Conservation (phyloP, 23 tunicate genomes). For the Halocynthia aurantium region DNA sequence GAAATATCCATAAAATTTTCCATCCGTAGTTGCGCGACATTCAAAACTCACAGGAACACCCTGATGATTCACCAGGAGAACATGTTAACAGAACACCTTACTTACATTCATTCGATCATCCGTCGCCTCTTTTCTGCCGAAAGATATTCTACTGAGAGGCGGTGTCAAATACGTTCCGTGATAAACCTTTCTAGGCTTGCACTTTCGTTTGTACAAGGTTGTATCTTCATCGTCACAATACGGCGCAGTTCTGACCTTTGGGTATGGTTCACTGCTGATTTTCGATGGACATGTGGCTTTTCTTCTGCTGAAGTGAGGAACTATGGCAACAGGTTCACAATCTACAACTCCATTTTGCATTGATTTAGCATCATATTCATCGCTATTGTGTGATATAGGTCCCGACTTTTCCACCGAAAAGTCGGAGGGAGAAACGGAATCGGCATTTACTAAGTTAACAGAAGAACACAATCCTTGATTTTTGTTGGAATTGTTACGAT, state of each 20-base stretch:
- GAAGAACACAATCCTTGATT: too few relatives aligned
- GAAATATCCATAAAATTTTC: too few relatives aligned
- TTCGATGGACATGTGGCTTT: slow-evolving; percentile 55
- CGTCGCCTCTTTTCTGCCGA: background rate
- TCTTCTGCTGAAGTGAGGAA: slow-evolving; percentile 30
- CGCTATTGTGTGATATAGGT: too few relatives aligned
- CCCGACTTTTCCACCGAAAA: too few relatives aligned
- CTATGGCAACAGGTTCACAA: background rate
- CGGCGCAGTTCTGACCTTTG: background rate
- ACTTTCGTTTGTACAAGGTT: background rate
- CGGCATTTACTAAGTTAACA: too few relatives aligned
- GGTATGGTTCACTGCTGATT: slow-evolving; percentile 32
- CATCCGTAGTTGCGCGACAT: too few relatives aligned
- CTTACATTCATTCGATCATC: too few relatives aligned
- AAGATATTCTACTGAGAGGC: background rate
- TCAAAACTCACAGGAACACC: too few relatives aligned
- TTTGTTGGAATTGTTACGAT: too few relatives aligned
- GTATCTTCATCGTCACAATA: background rate
- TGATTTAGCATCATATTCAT: background rate
- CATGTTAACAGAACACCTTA: too few relatives aligned
- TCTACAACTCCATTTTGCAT: background rate
- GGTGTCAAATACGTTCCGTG: slow-evolving; percentile 7
- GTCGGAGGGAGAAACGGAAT: too few relatives aligned
- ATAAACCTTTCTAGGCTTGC: slow-evolving; percentile 1
- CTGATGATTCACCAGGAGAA: too few relatives aligned